Base-by-base conservation (phyloP, 1,140 invertebrate species). In the Hesperophylax magnus region DNA sequence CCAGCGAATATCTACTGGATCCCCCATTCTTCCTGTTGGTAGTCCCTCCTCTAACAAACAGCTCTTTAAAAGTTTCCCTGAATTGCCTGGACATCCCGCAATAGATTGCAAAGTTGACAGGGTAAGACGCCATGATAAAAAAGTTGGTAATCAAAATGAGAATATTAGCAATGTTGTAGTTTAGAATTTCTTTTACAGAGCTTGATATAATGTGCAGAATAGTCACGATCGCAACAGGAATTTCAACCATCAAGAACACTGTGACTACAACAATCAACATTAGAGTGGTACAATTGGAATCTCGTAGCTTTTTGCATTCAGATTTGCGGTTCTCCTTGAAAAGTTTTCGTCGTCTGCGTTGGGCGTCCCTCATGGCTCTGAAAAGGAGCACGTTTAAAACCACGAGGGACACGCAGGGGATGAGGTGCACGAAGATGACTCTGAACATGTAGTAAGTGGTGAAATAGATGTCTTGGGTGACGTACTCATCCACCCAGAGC, bases 251-350 rank as follows among this genome's bases (percentile, higher is more conserved):
- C 0, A 98, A 90, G 86, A 98, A 98, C 0, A 98, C 95, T 0
- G 96, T 95, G 0, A 98, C 97, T 0, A 98, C 96, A 4, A 97
- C 96, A n/a, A 98, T 98, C 3, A 98, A 89, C 97, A 98, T 98
- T 7, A 98, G 87, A 0, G 97, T 98, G 2, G 97, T 98, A 86
- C 96, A 98, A 86, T 98, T 98, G 6, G 94, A 95, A 86, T 97
- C 97, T 47, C 94, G 91, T 67, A 96, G 89, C 85, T 94, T 95
- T 87, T 94, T 95, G 87, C 94, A 96, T 88, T 97, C 97, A 81
- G 92, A 95, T 86, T 95, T 96, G 78, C 95, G 92, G 86, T 96
- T 97, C 86, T 97, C 96, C 77, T 95, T 94, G 85, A 97, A 94
- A 11, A 97, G 91, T 86, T 94, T 93, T 85, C 95, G 93, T 18